Percentiles rank a stretch among this genome's conserved stretches.
phyloP scores from a whole-genome alignment of 2,113 vertebrate species.

The cattle (Bos taurus) region DNA sequence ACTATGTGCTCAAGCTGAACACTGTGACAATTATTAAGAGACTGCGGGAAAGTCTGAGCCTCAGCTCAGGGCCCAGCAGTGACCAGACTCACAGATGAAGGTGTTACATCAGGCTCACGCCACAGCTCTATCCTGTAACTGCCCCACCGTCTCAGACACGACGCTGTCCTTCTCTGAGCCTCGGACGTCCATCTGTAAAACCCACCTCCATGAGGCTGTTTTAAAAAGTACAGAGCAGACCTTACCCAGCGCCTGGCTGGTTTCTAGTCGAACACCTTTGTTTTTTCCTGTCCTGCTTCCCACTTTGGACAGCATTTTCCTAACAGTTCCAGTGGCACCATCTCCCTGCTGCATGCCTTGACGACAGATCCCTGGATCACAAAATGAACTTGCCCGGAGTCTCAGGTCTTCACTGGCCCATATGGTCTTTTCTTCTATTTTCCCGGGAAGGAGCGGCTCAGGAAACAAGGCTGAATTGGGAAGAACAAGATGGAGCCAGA shows the following conservation, averaged over 20 bases:
- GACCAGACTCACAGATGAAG: too few species aligned
- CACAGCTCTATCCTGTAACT: too few species aligned
- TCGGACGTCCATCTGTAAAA: not conserved
- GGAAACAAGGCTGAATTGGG: accelerated
- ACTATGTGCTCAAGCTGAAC: not conserved
- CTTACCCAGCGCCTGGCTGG: not conserved
- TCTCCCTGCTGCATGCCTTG: accelerated
- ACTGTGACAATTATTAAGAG: accelerated
- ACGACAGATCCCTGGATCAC: not conserved
- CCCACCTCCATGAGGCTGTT: not conserved
- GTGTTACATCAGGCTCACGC: accelerated
- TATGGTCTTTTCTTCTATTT: not conserved
- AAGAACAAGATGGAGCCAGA: not conserved
- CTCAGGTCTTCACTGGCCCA: not conserved
- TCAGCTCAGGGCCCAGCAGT: not conserved
- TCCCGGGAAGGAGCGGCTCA: not conserved
- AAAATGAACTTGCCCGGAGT: not conserved
- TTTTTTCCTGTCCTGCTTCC: not conserved
- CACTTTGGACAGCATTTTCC: not conserved
- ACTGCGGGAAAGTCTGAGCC: accelerated
- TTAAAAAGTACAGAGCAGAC: not conserved
- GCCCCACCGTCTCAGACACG: accelerated
- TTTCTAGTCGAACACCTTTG: not conserved
- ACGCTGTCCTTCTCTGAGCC: not conserved
- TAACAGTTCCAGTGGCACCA: accelerated